Evolutionary conservation across 2,888 invertebrate genomes (phyloP).

Genomic region (Eudemis profundana): DNA sequence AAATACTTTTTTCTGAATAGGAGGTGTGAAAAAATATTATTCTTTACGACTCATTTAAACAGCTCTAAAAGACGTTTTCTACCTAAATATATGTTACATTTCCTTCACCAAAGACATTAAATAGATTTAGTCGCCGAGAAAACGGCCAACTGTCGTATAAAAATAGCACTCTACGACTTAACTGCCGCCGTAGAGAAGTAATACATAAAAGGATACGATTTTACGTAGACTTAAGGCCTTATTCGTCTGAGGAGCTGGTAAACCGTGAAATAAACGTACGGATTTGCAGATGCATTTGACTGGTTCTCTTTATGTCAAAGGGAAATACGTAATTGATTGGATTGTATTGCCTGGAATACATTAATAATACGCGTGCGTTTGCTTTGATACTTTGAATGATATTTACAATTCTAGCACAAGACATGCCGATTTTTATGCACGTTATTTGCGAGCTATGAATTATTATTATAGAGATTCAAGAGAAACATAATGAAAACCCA

Average conservation of each 20-base stretch:
- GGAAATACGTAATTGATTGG: conserved; percentile 8
- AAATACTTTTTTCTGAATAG: too few species aligned
- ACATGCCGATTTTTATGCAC: too few species aligned
- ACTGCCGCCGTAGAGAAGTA: neutral
- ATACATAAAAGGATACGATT: neutral
- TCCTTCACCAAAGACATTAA: conserved; percentile 31
- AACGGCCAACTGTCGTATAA: conserved; percentile 35
- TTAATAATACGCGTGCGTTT: neutral
- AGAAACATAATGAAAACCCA: too few species aligned
- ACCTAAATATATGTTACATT: conserved; percentile 27
- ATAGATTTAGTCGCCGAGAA: conserved; percentile 30
- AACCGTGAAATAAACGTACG: conserved; percentile 15
- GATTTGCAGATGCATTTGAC: conserved; percentile 28
- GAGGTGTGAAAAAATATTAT: neutral
- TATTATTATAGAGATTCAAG: too few species aligned
- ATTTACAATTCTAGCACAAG: too few species aligned
- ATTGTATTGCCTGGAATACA: neutral
- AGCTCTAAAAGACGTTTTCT: conserved; percentile 26
- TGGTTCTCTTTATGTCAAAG: conserved; percentile 11
- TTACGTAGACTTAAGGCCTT: conserved; percentile 13
- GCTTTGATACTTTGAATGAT: too few species aligned
- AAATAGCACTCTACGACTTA: conserved; percentile 36
- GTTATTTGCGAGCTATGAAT: too few species aligned
- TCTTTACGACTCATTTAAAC: neutral
- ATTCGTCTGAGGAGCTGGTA: neutral